Evolutionary conservation across 2,888 invertebrate species (phyloP), one percentile per base, ranked within the genome.

Genomic region (Drosophila parthenogenetica): DNA sequence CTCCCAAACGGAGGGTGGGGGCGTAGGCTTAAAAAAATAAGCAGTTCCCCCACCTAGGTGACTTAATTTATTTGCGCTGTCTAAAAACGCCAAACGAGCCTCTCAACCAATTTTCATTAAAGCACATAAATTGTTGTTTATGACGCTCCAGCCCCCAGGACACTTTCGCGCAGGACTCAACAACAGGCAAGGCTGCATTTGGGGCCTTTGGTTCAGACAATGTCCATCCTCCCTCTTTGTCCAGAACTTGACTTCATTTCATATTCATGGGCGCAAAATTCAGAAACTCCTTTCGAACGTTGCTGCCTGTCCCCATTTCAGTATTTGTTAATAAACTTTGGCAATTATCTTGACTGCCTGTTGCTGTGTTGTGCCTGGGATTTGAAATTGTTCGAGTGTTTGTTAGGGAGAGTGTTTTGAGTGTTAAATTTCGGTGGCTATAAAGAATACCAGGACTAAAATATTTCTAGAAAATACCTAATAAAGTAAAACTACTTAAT

Each of bases 121-220:
- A 78, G 79, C 85, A 68, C 87, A 75, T 84, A 84, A 87, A 84
- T 84, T 84, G 83, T 88, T 84, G 87, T 84, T 88, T 84, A 84
- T 84, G 89, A 61, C 79, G 40, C 70, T 51, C 55, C 49, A 29
- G 42, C 48, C 22, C 57, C 29, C 8, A 29, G 59, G 53, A 61
- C 57, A 69, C 57, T 65, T 78, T 48, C 59, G 68, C 43, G 49
- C 46, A 16, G 10, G 2, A 2, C 11, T 29, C 17, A 8, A 11
- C 10, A n/a, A 7, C n/a, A 19, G 8, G 8, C 13, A 11, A 37
- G 11, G 48, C 48, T 42, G 50, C 50, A 55, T 17, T 22, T 42
- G 16, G 54, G 16, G 40, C 14, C 14, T 22, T 45, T 39, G 57
- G 51, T 14, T 29, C 55, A 75, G 63, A 55, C 50, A 22, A 42